A percentile compares a stretch with the other conserved stretches of the same genome.
These are phyloP conservation scores for Plumapathes pennacea DNA, from an alignment of 92 coral and sea anemone genomes.

Conservation along the genomic window DNA sequence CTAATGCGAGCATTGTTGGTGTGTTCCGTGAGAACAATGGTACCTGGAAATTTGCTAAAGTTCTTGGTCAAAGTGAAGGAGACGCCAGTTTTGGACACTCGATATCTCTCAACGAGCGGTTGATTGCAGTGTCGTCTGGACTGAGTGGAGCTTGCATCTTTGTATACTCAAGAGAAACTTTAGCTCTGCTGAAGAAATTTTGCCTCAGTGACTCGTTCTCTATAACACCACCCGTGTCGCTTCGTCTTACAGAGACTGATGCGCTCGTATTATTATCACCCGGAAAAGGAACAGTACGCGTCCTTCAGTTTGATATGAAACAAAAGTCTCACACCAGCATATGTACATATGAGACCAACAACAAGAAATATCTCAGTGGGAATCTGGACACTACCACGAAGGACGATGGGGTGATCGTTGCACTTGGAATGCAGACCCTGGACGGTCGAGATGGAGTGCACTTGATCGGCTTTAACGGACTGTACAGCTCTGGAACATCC, in stretches of 20 bases:
- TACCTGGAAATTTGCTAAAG: slow-evolving; percentile 43
- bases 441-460: slow-evolving; percentile 83
- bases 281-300: slow-evolving; percentile 33
- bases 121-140: slow-evolving; percentile 55
- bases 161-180: slow-evolving; percentile 44
- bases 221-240: slow-evolving; percentile 34
- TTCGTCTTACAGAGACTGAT: slow-evolving; percentile 57
- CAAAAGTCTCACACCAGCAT: slow-evolving; percentile 14
- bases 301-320: slow-evolving; percentile 34
- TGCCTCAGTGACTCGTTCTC: slow-evolving; percentile 32
- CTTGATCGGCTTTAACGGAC: slow-evolving; percentile 61
- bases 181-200: slow-evolving; percentile 13
- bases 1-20: slow-evolving; percentile 65
- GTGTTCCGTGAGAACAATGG: slow-evolving; percentile 53
- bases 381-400: slow-evolving; percentile 40
- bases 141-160: slow-evolving; percentile 17
- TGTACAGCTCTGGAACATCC: slow-evolving; percentile 29
- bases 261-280: slow-evolving; percentile 59
- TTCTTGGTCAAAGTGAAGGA: slow-evolving; percentile 34
- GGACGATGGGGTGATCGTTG: slow-evolving; percentile 57
- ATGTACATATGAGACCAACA: slow-evolving; percentile 25
- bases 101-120: slow-evolving; percentile 41
- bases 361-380: slow-evolving; percentile 36
- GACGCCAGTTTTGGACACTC: slow-evolving; percentile 61
- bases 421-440: slow-evolving; percentile 74